phyloP scores from a whole-genome alignment of 23 tunicate species.

The Ciona savignyi region DNA sequence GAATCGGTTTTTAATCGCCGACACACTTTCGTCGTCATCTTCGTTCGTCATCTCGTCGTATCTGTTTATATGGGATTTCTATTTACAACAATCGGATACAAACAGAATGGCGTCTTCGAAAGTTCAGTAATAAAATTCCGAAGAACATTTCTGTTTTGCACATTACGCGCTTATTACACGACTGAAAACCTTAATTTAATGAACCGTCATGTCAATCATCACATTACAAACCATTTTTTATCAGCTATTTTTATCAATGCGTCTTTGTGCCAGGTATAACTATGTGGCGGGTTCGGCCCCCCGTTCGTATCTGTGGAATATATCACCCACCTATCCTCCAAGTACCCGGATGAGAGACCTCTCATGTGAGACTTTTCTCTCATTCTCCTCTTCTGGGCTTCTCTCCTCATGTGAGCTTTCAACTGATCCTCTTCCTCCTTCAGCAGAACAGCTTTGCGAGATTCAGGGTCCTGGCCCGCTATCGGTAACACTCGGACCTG shows the following conservation, averaged over 20 bases:
- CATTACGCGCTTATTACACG: too few relatives aligned
- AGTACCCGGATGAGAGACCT: conserved; percentile 60
- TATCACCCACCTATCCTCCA: conserved; percentile 65
- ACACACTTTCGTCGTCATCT: conserved; percentile 78
- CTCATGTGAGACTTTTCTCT: conserved; percentile 78
- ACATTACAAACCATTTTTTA: conserved; percentile 30
- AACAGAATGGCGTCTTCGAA: too few relatives aligned
- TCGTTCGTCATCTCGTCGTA: conserved; percentile 45
- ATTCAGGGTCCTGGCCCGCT: conserved; percentile 89
- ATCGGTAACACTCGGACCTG: conserved; percentile 90
- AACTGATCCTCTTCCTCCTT: conserved; percentile 89
- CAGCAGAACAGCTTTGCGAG: conserved; percentile 74
- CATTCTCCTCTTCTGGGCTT: conserved; percentile 73
- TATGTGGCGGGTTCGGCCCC: too few relatives aligned
- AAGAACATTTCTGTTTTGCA: too few relatives aligned
- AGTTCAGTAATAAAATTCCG: too few relatives aligned
- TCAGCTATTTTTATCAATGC: too few relatives aligned
- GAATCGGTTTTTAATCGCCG: conserved; percentile 71
- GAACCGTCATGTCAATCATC: conserved; percentile 2
- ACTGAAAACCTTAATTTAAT: background rate
- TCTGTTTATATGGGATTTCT: too few relatives aligned
- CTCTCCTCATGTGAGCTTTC: conserved; percentile 86
- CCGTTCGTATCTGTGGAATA: too few relatives aligned
- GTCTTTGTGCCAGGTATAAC: too few relatives aligned
- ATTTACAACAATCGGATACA: too few relatives aligned